Percentiles rank a stretch among this genome's conserved stretches.
These are phyloP conservation scores for Machaerirhynchus nigripectus DNA, from an alignment of 2,113 vertebrate genomes.

Conservation along the genomic window DNA sequence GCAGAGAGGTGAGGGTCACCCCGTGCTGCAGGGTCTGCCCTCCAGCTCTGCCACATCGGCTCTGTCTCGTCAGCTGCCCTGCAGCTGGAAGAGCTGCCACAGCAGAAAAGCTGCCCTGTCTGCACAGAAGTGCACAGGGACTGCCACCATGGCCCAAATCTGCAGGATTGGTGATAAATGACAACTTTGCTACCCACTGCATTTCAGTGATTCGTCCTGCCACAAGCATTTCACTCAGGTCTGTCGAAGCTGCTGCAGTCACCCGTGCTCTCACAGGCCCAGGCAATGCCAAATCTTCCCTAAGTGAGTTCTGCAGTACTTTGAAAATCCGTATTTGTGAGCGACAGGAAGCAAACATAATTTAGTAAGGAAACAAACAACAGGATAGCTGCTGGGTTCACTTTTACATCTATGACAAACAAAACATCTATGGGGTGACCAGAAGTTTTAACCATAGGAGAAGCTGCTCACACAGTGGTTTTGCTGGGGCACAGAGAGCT, in stretches of 20 bases:
- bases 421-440: not conserved
- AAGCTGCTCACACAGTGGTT: not conserved
- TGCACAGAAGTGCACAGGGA: not conserved
- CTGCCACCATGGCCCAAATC: not conserved
- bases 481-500: not conserved
- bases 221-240: not conserved
- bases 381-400: not conserved
- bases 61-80: not conserved
- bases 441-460: not conserved
- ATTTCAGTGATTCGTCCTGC: not conserved
- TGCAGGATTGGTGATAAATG: not conserved
- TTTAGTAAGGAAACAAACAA: not conserved
- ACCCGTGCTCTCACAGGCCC: fast-evolving
- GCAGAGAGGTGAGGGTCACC: not conserved
- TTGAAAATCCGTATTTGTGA: not conserved
- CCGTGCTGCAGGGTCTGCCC: not conserved
- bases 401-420: not conserved
- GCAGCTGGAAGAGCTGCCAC: not conserved
- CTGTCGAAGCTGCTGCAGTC: fast-evolving
- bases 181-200: not conserved
- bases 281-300: not conserved
- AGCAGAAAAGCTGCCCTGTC: not conserved
- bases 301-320: fast-evolving
- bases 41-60: not conserved
- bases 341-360: not conserved